Base-by-base conservation (phyloP, 2,797 vertebrate genomes). In the Columba guinea region DNA sequence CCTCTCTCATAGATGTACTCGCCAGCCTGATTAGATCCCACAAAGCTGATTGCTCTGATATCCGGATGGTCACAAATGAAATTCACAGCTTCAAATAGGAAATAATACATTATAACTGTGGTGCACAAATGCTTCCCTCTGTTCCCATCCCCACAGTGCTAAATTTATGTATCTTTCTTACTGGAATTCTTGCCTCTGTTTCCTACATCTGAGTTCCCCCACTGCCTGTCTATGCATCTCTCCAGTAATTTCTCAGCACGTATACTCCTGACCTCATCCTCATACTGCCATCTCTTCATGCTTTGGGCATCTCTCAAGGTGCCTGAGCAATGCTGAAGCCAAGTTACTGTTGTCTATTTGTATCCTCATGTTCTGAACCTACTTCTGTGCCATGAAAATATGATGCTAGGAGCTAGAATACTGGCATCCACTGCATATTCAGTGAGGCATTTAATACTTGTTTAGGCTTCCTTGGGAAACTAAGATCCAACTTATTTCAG, bases 41-140 rank as follows among this genome's bases (percentile, higher is more conserved):
- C 99, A 96, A 99, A 99, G 98, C 99, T 99, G 98, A 99, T 99
- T 67, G 99, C 99, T 98, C 98, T 99, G 97, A 99, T 99, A 95
- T 99, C 98, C 14, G 99, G 99, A 96, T 99, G 98, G 91, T 99
- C 99, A 73, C 99, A 99, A 97, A 99, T 98, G 96, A 99, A 99
- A 97, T 99, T 99, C 96, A 99, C 99, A 96, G 99, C 99, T 99
- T 95, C 88, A 97, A 97, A 96, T 3, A 97, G 92, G 95, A 97
- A 97, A 95, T 48, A 94, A 92, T n/a, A 94, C 48, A 52, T 95
- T 84, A 13, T 41, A 87, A 74, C 53, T 13, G 19, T 35, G 60
- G 51, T 65, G 37, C 46, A 83, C 62, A 79, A 89, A 82, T 26
- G 69, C 58, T 87, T 67, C 44, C 56, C 53, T 70, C 52, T 6